Base-by-base conservation (phyloP, 1,140 invertebrate genomes). In the Telenomus remus region DNA sequence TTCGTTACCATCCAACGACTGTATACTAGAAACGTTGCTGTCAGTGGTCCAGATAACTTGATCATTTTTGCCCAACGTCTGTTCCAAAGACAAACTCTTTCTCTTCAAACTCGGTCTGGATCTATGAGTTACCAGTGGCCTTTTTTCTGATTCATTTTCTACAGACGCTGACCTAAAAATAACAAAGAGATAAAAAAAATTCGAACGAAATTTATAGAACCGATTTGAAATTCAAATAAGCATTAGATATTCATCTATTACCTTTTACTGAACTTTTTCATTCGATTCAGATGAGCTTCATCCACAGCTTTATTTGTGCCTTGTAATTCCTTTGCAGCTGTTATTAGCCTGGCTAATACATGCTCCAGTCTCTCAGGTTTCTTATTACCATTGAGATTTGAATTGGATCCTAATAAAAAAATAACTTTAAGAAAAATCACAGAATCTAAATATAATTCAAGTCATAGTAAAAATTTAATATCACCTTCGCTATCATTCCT, bases 21-120 rank as follows among this genome's bases (percentile, higher is more conserved):
- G 93, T 80, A 95, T 88, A 53, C 94, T 95, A 0, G 93, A 94
- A 42, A 94, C 90, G 79, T 94, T 95, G 66, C 93, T 93, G 68
- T 94, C 93, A 50, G 94, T 94, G 13, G 91, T 91, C 81, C 87
- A 87, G 61, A 87, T 86, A 5, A 91, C 90, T 83, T 91, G 90
- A 72, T 91, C 90, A 71, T 90, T 90, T 55, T 89, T 90, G 74
- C 88, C 87, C 51, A 89, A 88, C 11, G 91, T 93, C 81, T 95
- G 93, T 85, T 95, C 94, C 37, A 95, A 84, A 12, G 93, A 95
- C 13, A 95, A 83, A 85, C 92, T 93, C 80, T 94, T 94, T 53
- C 93, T 89, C 73, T 93, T 91, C 10, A 94, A 84, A 80, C 90
- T 90, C 61, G 91, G 90, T 79, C 90, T 91, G 2, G 79, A 84